Evolutionary conservation across 2,113 vertebrate genomes (phyloP), one percentile per base, ranked within the genome.

Genomic region (Oceanites oceanicus): DNA sequence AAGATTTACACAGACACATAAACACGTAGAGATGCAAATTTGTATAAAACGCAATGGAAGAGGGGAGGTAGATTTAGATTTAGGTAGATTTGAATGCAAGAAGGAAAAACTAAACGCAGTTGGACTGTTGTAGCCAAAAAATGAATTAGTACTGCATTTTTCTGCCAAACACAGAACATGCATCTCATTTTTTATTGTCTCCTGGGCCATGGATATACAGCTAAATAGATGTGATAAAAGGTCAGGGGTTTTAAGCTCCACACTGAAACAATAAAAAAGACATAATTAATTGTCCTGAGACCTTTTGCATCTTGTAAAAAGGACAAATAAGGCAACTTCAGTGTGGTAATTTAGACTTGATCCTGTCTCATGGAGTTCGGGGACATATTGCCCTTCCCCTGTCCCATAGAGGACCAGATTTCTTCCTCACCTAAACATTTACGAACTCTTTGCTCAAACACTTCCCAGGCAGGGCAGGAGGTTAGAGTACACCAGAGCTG

Each of bases 101-200:
- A 95, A 94, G 55, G 83, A 36, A 92, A 92, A 84, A 44, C 80
- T 65, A 83, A 93, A 59, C 61, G 85, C n/a, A n/a, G 47, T 58
- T 90, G 40, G 79, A 56, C 61, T 80, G 36, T 18, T 78, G 68
- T 47, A 84, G 90, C 55, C 70, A 91, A 93, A 38, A 90, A 88
- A 97, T 71, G 50, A 96, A 92, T 92, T 91, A 95, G 67, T 83
- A 30, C 86, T 44, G 65, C 26, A 25, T 81, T 95, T 79, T 94
- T 86, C 71, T 95, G 77, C 92, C 95, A 93, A 83, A 86, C 38
- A 47, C 45, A 79, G 53, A 87, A 71, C 80, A 88, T 42, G 66
- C 80, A 52, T 90, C 92, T 95, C 62, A 27, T 84, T 91, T 96
- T 96, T 86, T 90, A 84, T 94, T 94, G 96, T 96, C 93, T 93